phyloP scores from a whole-genome alignment of 1,140 invertebrate genomes.

The Stegodyphus dumicola region DNA sequence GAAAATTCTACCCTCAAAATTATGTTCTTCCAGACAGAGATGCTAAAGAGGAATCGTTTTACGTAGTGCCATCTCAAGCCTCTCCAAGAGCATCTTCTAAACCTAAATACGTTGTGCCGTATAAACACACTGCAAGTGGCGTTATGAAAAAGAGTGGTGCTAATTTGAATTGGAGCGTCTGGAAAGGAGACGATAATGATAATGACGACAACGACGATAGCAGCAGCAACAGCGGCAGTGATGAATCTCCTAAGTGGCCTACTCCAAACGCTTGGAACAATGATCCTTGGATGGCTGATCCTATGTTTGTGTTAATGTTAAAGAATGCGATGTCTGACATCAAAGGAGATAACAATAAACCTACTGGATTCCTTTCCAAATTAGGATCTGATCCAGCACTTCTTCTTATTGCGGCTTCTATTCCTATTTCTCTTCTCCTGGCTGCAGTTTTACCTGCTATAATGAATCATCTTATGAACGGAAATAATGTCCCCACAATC shows the following conservation, averaged over 20 bases:
- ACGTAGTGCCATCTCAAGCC: background rate
- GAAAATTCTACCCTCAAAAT: constrained; percentile 17
- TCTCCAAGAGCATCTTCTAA: constrained; percentile 1
- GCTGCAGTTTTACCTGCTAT: constrained; percentile 37
- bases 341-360: constrained; percentile 12
- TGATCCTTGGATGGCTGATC: constrained; percentile 42
- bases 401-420: constrained; percentile 34
- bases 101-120: background rate
- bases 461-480: constrained; percentile 47
- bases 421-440: constrained; percentile 36
- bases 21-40: background rate
- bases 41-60: background rate
- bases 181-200: constrained; percentile 36
- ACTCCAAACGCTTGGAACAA: background rate
- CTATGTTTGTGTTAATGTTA: constrained; percentile 35
- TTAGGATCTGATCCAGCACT: constrained; percentile 30
- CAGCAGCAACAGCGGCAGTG: background rate
- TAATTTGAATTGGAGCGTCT: constrained; percentile 50
- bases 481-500: constrained; percentile 13
- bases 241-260: constrained; percentile 4
- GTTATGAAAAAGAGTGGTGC: constrained; percentile 51
- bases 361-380: constrained; percentile 41
- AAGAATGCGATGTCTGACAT: constrained; percentile 46
- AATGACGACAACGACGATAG: constrained; percentile 23
- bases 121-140: background rate